Evolutionary conservation across 2,797 vertebrate species (phyloP).

Genomic region (Semaprochilodus insignis): DNA sequence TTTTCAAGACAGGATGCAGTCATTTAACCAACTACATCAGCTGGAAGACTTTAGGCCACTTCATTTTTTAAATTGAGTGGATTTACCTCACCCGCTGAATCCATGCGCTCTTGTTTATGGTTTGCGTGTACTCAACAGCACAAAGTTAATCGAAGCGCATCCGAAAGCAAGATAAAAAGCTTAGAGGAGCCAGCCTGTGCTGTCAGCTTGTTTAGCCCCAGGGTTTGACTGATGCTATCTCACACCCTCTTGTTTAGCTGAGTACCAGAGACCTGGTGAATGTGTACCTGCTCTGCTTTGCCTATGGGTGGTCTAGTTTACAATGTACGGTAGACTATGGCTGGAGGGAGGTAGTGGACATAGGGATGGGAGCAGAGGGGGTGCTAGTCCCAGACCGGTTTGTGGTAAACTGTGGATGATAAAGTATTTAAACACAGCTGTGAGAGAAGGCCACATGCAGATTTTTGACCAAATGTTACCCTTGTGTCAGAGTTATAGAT

Average conservation of each 20-base stretch:
- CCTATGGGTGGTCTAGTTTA: constrained; percentile 51
- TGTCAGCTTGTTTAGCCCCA: constrained; percentile 1
- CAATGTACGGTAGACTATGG: constrained; percentile 20
- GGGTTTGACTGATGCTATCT: constrained; percentile 17
- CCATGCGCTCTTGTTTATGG: neutral
- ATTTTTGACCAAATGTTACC: constrained; percentile 24
- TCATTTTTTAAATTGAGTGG: neutral
- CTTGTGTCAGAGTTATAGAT: neutral
- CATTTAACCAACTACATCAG: neutral
- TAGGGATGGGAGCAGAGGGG: neutral
- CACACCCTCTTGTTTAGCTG: constrained; percentile 22
- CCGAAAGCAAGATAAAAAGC: neutral
- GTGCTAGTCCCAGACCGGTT: constrained; percentile 12
- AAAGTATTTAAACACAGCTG: constrained; percentile 61
- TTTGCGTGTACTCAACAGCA: neutral
- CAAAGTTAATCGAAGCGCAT: neutral
- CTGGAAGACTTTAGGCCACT: neutral
- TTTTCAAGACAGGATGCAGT: neutral
- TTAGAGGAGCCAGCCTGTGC: neutral
- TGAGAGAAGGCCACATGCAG: constrained; percentile 42
- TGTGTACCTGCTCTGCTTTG: constrained; percentile 1
- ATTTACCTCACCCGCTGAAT: neutral
- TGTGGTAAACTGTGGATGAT: constrained; percentile 56
- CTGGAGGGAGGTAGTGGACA: constrained; percentile 28
- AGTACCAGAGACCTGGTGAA: neutral